Percentiles rank a stretch among this genome's conserved stretches.
Evolutionary conservation across 2,797 vertebrate genomes (phyloP).

Genomic region (Spondyliosoma cantharus): DNA sequence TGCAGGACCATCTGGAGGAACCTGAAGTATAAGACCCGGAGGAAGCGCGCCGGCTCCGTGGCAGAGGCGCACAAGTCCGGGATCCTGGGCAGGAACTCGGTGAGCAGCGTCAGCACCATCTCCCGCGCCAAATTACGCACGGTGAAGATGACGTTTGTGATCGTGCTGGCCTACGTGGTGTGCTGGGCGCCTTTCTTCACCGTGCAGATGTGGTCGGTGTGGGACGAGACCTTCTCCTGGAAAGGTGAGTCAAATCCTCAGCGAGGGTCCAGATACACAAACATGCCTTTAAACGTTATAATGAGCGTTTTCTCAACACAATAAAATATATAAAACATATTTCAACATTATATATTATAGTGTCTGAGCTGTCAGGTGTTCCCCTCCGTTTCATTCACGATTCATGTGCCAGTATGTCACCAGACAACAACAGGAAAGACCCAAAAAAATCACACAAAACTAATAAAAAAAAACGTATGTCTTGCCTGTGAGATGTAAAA

Average conservation of each 20-base stretch:
- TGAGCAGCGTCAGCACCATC: constrained; percentile 90
- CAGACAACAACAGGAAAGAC: too few species aligned
- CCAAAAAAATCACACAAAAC: too few species aligned
- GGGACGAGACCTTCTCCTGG: constrained; percentile 88
- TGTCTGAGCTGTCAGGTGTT: too few species aligned
- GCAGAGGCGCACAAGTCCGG: constrained; percentile 60
- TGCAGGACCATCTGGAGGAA: constrained; percentile 91
- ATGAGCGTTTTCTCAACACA: too few species aligned
- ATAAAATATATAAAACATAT: too few species aligned
- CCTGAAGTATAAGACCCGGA: constrained; percentile 86
- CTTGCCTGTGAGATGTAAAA: too few species aligned
- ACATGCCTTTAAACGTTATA: too few species aligned
- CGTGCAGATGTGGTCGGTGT: constrained; percentile 96
- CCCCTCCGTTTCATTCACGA: too few species aligned
- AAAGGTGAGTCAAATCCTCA: constrained; percentile 66
- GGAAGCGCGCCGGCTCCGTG: constrained; percentile 1
- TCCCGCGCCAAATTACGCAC: constrained; percentile 94
- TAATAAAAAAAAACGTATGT: too few species aligned
- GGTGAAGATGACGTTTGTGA: constrained; percentile 95
- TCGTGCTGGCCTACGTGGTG: constrained; percentile 90
- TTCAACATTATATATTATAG: too few species aligned
- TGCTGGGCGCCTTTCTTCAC: constrained; percentile 95
- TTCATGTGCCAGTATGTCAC: too few species aligned
- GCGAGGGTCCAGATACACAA: too few species aligned
- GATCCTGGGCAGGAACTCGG: constrained; percentile 83